Base-by-base conservation (phyloP, 1,140 invertebrate genomes). In the Bathynomus jamesi region DNA sequence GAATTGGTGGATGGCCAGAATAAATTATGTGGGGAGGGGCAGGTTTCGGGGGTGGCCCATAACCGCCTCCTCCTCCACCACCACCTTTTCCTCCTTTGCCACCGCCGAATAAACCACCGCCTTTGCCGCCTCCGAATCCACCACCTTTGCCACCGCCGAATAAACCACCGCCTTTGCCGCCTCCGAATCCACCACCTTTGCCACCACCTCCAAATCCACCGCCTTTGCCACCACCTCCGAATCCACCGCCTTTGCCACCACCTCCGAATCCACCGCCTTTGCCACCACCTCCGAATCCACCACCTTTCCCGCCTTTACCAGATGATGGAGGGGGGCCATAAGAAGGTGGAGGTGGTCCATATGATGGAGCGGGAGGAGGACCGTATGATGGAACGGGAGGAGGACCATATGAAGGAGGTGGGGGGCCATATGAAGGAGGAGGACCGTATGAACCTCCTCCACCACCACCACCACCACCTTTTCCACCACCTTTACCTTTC, bases 1-100 rank as follows among this genome's bases (percentile, higher is more conserved):
- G 81, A 60, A 83, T 82, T 27, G 82, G 81, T 17, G 81, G 81
- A 72, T 83, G 82, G 29, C 82, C 82, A 67, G 81, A 78, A 65
- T 83, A 83, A 61, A 83, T 80, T n/a, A 83, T 81, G 70, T 83
- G 82, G 11, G 82, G 81, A 21, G 72, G 72, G 40, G 76, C 70
- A 2, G 72, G 64, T 60, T 74, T 71, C 21, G 73, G 75, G 13
- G 76, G 67, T 5, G 72, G 74, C 60, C 68, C 66, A 30, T 72
- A 75, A 4, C 71, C 24, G 24, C 28, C 21, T 30, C 46, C 32
- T 46, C 67, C 67, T 1, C 53, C 53, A 17, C 67, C 67, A 28
- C 40, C 40, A 13, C 53, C 53, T 67, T 67, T 67, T 28, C 66
- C 66, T 68, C 40, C 40, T 68, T 40, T 40, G 8, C 40, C 40